These are phyloP conservation scores for Scopus umbretta DNA, from an alignment of 2,113 vertebrate genomes.

Conservation along the genomic window DNA sequence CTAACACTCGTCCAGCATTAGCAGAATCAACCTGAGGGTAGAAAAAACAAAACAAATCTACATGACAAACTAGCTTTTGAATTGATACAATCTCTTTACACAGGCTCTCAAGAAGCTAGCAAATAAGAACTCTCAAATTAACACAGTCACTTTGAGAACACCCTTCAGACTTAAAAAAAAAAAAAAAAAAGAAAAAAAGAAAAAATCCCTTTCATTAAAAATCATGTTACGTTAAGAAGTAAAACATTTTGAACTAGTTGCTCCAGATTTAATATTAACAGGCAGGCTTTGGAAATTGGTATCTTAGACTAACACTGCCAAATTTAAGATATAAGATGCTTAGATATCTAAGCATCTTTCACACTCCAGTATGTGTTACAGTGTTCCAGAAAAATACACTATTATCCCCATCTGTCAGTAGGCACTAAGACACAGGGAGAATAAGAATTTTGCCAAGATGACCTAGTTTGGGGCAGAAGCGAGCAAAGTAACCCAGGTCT, in stretches of 20 bases:
- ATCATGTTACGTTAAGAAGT: background rate
- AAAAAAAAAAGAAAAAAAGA: too few relatives aligned
- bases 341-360: background rate
- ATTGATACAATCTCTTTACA: background rate
- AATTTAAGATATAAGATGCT: background rate
- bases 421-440: background rate
- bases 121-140: background rate
- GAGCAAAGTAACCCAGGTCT: background rate
- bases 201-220: background rate
- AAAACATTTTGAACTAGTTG: background rate
- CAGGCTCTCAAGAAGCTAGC: background rate
- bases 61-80: background rate
- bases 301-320: background rate
- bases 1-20: slow-evolving; percentile 86
- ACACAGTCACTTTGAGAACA: background rate
- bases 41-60: background rate
- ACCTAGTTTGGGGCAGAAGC: background rate
- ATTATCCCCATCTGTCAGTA: background rate
- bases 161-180: background rate
- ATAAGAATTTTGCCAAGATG: background rate
- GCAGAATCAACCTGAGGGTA: slow-evolving; percentile 84
- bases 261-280: background rate
- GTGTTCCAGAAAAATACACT: background rate
- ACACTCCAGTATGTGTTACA: background rate
- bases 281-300: background rate